Conservation (phyloP, 2,888 invertebrate species). For the Salticus scenicus region DNA sequence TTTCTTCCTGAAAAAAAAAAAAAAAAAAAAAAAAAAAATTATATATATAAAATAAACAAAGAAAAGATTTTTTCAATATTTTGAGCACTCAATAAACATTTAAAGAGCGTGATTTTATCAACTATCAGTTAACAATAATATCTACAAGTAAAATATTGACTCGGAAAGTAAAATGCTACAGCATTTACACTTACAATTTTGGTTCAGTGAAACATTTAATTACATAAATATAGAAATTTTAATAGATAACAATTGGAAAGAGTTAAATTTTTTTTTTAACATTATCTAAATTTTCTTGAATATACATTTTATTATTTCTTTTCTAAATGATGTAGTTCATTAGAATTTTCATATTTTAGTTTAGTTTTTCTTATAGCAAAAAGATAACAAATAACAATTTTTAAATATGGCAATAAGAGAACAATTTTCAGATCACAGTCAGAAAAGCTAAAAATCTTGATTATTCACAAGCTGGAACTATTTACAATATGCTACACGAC, state of each 20-base stretch:
- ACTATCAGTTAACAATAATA: too few species aligned
- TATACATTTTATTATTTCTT: not conserved
- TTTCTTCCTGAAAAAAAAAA: too few species aligned
- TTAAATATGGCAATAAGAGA: conserved; percentile 28
- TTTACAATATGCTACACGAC: not conserved
- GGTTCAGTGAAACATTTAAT: too few species aligned
- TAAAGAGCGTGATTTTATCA: too few species aligned
- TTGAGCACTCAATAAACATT: too few species aligned
- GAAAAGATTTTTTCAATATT: too few species aligned
- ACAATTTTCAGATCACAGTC: conserved; percentile 43
- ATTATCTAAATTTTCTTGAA: not conserved
- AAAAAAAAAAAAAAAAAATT: too few species aligned
- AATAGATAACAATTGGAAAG: not conserved
- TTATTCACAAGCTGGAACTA: not conserved
- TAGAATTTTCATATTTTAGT: too few species aligned
- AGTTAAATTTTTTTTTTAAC: not conserved
- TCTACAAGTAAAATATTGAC: too few species aligned
- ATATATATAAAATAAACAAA: too few species aligned
- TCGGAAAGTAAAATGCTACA: too few species aligned
- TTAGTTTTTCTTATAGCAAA: not conserved
- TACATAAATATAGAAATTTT: not conserved
- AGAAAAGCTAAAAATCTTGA: conserved; percentile 4
- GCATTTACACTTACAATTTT: too few species aligned
- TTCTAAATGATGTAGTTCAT: not conserved
- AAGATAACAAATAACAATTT: conserved; percentile 35